Evolutionary conservation across 2,888 invertebrate genomes (phyloP).

Genomic region (Serripes groenlandicus): DNA sequence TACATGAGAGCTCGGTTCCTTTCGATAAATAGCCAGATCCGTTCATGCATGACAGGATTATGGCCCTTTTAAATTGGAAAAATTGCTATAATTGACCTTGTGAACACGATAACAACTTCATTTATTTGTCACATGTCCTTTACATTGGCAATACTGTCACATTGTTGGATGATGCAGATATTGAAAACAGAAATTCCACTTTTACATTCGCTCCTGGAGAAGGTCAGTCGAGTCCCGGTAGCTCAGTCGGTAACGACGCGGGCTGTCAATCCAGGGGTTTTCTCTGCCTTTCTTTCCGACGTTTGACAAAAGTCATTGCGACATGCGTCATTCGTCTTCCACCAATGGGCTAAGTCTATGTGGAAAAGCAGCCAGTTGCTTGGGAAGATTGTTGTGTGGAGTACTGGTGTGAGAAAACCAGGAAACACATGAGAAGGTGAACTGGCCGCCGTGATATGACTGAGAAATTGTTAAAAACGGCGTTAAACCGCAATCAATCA

Average conservation of each 20-base stretch:
- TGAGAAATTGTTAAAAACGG: background rate
- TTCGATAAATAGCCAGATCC: too few species aligned
- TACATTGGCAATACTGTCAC: too few species aligned
- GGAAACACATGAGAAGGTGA: background rate
- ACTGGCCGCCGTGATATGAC: background rate
- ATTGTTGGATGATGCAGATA: too few species aligned
- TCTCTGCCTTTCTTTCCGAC: background rate
- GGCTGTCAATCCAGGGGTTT: background rate
- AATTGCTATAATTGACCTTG: too few species aligned
- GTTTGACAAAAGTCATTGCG: background rate
- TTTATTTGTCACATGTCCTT: too few species aligned
- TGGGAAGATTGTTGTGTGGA: background rate
- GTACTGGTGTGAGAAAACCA: background rate
- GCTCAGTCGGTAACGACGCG: background rate
- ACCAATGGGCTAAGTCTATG: background rate
- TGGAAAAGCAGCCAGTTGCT: background rate
- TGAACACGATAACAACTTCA: too few species aligned
- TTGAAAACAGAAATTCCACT: too few species aligned
- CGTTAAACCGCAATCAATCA: background rate
- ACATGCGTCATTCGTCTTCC: background rate
- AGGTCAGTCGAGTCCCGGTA: background rate
- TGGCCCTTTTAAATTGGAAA: too few species aligned
- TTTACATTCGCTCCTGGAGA: too few species aligned
- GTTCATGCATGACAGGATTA: too few species aligned
- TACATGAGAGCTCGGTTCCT: too few species aligned